Conservation (phyloP, 2,888 invertebrate species). For the Oscheius sp. region DNA sequence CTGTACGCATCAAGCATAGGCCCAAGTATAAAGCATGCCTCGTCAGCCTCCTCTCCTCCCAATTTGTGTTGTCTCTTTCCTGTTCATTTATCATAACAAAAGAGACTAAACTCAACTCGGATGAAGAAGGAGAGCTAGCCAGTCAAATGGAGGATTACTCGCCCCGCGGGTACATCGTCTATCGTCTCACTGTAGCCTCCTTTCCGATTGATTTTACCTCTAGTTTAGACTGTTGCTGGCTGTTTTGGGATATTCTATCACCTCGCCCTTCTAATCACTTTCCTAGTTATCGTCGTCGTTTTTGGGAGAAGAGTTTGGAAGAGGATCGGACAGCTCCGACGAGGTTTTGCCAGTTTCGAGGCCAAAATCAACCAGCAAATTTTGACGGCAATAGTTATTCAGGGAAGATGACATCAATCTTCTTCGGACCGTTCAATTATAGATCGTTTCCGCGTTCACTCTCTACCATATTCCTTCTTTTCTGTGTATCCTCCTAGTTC, state of each 20-base stretch:
- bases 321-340: constrained; percentile 8
- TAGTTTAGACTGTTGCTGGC: background rate
- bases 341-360: constrained; percentile 16
- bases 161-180: background rate
- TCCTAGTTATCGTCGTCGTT: background rate
- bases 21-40: background rate
- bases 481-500: background rate
- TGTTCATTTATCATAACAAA: background rate
- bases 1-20: background rate
- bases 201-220: background rate
- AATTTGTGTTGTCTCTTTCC: background rate
- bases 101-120: background rate
- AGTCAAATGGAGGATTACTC: background rate
- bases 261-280: background rate
- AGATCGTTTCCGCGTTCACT: background rate
- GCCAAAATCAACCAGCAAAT: constrained; percentile 13
- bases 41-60: background rate
- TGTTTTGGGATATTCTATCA: background rate
- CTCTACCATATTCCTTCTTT: background rate
- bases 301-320: background rate
- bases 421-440: background rate
- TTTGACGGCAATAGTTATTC: constrained; percentile 5
- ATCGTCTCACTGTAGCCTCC: background rate
- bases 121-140: background rate
- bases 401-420: background rate